These are phyloP conservation scores for Scaptomyza graminum DNA, from an alignment of 1,140 invertebrate genomes.

Conservation along the genomic window DNA sequence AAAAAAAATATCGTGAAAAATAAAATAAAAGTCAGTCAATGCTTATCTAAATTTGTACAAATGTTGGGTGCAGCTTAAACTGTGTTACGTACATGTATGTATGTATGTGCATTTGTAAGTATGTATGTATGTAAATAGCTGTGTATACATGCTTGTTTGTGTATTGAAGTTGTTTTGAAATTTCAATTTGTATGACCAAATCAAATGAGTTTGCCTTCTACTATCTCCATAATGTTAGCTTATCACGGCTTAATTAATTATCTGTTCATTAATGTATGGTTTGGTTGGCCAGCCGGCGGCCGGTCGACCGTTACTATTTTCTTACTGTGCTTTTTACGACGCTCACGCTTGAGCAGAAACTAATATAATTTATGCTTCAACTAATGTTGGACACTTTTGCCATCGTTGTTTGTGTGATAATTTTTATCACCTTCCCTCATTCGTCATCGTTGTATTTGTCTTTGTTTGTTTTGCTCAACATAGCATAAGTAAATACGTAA, in stretches of 20 bases:
- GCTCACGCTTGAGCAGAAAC: constrained; percentile 24
- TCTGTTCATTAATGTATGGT: constrained; percentile 43
- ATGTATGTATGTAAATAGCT: background rate
- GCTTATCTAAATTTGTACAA: constrained; percentile 41
- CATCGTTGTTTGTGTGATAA: constrained; percentile 49
- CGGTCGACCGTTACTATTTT: constrained; percentile 28
- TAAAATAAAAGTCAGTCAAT: constrained; percentile 30
- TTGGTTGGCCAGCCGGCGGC: constrained; percentile 22
- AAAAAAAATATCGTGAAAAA: constrained; percentile 27
- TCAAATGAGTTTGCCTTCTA: constrained; percentile 38
- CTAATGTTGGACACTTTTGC: constrained; percentile 36
- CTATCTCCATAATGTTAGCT: constrained; percentile 33
- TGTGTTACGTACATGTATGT: background rate
- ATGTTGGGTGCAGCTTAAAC: constrained; percentile 10
- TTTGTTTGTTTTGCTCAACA: constrained; percentile 18
- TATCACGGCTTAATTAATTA: constrained; percentile 72
- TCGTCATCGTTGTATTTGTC: constrained; percentile 11
- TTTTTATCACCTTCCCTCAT: constrained; percentile 43
- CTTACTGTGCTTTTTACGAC: constrained; percentile 30
- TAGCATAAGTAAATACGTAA: constrained; percentile 4
- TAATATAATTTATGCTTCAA: constrained; percentile 31
- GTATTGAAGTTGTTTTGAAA: constrained; percentile 29
- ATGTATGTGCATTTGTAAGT: constrained; percentile 12
- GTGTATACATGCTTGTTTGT: constrained; percentile 3
- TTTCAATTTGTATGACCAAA: constrained; percentile 23